Evolutionary conservation across 2,888 invertebrate species (phyloP).

Genomic region (Epirrhoe tristata): DNA sequence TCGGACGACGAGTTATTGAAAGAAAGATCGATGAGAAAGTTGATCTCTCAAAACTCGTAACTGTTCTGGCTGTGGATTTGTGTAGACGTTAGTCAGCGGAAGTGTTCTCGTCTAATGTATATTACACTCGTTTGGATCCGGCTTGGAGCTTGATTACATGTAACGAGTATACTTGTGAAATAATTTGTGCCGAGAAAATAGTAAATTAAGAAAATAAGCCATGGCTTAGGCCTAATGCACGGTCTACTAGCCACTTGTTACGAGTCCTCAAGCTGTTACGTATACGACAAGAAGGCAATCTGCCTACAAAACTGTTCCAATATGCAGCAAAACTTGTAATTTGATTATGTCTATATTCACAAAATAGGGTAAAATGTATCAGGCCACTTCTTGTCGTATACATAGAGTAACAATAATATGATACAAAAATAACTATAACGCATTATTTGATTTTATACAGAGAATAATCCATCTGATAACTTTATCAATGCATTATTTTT

Average conservation of each 20-base stretch:
- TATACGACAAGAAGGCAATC: background rate
- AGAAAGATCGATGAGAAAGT: too few relatives aligned
- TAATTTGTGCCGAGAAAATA: background rate
- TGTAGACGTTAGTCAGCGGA: background rate
- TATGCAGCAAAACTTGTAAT: background rate
- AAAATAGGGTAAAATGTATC: background rate
- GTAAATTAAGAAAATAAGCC: background rate
- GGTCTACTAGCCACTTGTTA: background rate
- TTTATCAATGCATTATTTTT: slow-evolving; percentile 31
- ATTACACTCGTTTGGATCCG: background rate
- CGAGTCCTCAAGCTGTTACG: background rate
- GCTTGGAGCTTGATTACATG: background rate
- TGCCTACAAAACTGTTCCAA: background rate
- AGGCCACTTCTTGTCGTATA: slow-evolving; percentile 19
- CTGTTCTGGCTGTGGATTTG: background rate
- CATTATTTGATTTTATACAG: slow-evolving; percentile 2
- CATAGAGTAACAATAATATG: slow-evolving; percentile 12
- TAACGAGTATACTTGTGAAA: background rate
- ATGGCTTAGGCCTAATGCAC: background rate
- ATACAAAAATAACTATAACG: slow-evolving; percentile 25
- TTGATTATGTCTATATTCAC: too few relatives aligned
- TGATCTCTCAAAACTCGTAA: background rate
- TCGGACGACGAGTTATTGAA: too few relatives aligned
- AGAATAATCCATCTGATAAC: background rate
- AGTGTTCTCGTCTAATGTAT: background rate